phyloP scores from a whole-genome alignment of 2,113 vertebrate species.

The Misgurnus anguillicaudatus region DNA sequence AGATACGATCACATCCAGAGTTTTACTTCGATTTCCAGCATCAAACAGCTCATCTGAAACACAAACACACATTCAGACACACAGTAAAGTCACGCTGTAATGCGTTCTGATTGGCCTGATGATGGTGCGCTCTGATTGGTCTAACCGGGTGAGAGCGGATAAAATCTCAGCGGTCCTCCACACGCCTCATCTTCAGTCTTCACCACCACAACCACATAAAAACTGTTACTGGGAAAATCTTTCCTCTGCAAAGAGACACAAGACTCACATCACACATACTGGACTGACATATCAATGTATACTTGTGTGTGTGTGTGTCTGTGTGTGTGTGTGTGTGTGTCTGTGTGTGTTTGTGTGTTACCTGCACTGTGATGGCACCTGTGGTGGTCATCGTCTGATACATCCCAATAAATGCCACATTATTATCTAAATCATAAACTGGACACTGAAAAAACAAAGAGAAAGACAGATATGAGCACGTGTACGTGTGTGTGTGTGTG shows the following conservation, averaged over 20 bases:
- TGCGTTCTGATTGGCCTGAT: background rate
- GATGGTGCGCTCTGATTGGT: background rate
- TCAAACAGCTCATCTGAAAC: conserved; percentile 83
- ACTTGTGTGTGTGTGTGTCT: background rate
- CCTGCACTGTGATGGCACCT: conserved; percentile 97
- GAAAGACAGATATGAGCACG: background rate
- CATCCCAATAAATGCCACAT: conserved; percentile 97
- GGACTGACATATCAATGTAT: background rate
- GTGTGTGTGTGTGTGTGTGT: background rate
- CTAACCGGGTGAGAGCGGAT: conserved; percentile 78
- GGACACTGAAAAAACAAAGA: conserved; percentile 80
- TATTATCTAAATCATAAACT: conserved; percentile 96
- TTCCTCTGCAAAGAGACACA: conserved; percentile 78
- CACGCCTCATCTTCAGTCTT: conserved; percentile 96
- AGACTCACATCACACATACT: background rate
- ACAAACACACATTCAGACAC: conserved; percentile 2
- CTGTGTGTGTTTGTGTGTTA: conserved; percentile 54
- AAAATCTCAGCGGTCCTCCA: conserved; percentile 85
- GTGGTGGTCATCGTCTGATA: conserved; percentile 99
- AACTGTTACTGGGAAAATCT: conserved; percentile 93
- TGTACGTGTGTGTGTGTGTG: background rate
- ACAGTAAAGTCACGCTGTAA: background rate
- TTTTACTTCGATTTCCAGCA: conserved; percentile 89
- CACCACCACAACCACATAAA: conserved; percentile 96
- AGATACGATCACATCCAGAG: conserved; percentile 83